phyloP scores from a whole-genome alignment of 2,113 vertebrate genomes.

The Brevimyrus niger region DNA sequence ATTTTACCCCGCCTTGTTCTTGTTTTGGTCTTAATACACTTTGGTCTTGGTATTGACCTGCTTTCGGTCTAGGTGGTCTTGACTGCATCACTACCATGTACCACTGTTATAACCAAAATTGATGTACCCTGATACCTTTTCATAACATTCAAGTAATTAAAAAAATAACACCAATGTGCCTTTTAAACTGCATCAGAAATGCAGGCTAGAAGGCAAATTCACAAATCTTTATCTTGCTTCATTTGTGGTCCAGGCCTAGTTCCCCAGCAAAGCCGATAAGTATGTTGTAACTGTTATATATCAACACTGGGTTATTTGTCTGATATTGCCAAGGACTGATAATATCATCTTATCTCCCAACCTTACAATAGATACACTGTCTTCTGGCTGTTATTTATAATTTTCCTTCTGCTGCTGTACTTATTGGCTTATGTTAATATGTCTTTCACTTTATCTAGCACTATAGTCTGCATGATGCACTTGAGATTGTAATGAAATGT shows the following conservation, averaged over 20 bases:
- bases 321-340: neutral
- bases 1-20: too few species aligned
- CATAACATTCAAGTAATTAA: too few species aligned
- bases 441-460: neutral
- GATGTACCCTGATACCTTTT: too few species aligned
- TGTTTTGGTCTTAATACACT: too few species aligned
- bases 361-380: neutral
- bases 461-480: neutral
- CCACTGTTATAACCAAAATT: too few species aligned
- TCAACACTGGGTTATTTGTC: neutral
- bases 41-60: too few species aligned
- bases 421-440: neutral
- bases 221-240: neutral
- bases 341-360: neutral
- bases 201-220: neutral
- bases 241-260: neutral
- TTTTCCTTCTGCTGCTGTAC: neutral
- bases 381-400: neutral
- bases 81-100: conserved; percentile 17
- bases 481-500: neutral
- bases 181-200: neutral
- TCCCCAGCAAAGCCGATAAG: neutral
- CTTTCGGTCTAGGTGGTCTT: too few species aligned
- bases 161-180: too few species aligned
- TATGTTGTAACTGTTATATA: neutral